Conservation (phyloP, 2,113 vertebrate species). For the Colistium nudipinnis region DNA sequence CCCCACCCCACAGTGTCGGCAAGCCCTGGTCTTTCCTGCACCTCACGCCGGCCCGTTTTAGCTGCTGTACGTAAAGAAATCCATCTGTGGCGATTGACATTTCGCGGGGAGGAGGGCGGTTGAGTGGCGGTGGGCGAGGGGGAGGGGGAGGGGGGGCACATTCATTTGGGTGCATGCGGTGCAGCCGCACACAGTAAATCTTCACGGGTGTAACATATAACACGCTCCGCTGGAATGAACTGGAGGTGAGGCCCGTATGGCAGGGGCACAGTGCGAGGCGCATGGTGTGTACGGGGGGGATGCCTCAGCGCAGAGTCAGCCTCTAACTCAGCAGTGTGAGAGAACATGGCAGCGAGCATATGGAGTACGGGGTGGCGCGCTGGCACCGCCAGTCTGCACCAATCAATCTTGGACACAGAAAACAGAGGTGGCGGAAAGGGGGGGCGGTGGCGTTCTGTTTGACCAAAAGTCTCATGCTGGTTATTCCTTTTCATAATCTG, state of each 20-base stretch:
- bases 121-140: no score
- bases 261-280: slow-evolving; percentile 6
- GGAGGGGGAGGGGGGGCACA: slow-evolving; percentile 18
- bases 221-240: slow-evolving; percentile 26
- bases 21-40: slow-evolving; percentile 37
- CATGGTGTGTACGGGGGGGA: slow-evolving; percentile 52
- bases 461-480: neutral
- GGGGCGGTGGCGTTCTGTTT: neutral
- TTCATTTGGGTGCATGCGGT: slow-evolving; percentile 13
- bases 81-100: slow-evolving; percentile 46
- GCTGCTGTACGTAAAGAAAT: slow-evolving; percentile 51
- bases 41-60: neutral
- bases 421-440: slow-evolving; percentile 18
- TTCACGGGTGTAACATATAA: slow-evolving; percentile 44
- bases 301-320: slow-evolving; percentile 58
- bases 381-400: slow-evolving; percentile 73
- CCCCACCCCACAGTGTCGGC: slow-evolving; percentile 34
- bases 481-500: neutral
- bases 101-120: slow-evolving; percentile 25
- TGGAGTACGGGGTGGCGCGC: slow-evolving; percentile 63
- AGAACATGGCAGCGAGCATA: slow-evolving; percentile 76
- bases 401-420: slow-evolving; percentile 65
- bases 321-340: slow-evolving; percentile 62
- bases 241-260: slow-evolving; percentile 16
- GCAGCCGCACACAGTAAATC: slow-evolving; percentile 21